Evolutionary conservation across 2,113 vertebrate genomes (phyloP).

Genomic region (Cheirogaleus medius): DNA sequence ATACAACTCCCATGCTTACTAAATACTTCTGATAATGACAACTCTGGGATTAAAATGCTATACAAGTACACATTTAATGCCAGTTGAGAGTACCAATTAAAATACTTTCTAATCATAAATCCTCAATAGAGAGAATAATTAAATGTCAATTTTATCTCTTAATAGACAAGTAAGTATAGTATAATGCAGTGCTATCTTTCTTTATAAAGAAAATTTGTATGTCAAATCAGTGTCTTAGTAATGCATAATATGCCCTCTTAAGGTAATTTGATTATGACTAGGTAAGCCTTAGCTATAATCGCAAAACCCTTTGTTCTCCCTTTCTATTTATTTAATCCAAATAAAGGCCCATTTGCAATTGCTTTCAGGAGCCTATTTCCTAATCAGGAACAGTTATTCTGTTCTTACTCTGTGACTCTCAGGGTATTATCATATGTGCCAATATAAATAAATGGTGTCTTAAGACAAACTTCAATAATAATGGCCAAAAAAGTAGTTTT

Average conservation of each 20-base stretch:
- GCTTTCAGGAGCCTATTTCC: neutral
- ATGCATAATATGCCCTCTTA: neutral
- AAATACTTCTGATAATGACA: neutral
- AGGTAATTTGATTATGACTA: neutral
- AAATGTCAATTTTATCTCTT: slow-evolving; percentile 23
- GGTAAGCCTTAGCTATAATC: neutral
- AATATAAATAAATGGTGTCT: neutral
- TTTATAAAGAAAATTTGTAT: neutral
- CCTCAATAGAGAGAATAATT: neutral
- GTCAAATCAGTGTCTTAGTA: neutral
- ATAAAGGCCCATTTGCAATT: neutral
- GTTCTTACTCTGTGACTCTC: neutral
- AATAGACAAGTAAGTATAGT: neutral
- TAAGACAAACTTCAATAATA: neutral
- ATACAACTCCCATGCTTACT: neutral
- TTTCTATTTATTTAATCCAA: neutral
- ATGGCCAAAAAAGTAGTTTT: neutral
- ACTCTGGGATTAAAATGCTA: slow-evolving; percentile 12
- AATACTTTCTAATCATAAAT: slow-evolving; percentile 15
- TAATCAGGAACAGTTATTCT: neutral
- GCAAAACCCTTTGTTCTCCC: neutral
- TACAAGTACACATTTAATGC: neutral
- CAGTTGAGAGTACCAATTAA: neutral
- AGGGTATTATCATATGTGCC: neutral
- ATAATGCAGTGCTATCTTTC: neutral